phyloP scores from a whole-genome alignment of 2,797 vertebrate species.

The Acanthurus leucopareius region DNA sequence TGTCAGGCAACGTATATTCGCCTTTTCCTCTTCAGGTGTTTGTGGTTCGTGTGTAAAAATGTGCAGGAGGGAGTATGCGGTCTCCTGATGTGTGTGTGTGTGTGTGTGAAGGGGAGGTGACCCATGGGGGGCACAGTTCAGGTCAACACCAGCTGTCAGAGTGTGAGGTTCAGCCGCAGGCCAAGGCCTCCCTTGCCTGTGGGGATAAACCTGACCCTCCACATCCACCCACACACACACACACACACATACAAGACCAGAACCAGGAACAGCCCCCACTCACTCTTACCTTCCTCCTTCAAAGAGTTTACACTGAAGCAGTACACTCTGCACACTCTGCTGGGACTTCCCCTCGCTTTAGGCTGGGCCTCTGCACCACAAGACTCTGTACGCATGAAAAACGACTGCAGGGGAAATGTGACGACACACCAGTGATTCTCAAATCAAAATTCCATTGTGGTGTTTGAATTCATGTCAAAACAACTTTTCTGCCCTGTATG shows the following conservation, averaged over 20 bases:
- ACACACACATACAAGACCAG: constrained; percentile 40
- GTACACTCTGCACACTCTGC: constrained; percentile 48
- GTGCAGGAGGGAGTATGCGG: constrained; percentile 33
- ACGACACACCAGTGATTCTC: not conserved
- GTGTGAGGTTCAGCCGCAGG: constrained; percentile 84
- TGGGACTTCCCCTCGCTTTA: constrained; percentile 64
- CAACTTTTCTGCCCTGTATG: not conserved
- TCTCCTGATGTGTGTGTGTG: constrained; percentile 48
- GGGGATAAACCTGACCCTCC: constrained; percentile 77
- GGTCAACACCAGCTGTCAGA: constrained; percentile 86
- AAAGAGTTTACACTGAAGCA: constrained; percentile 54
- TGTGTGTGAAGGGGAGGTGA: constrained; percentile 47
- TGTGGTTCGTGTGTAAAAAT: constrained; percentile 49
- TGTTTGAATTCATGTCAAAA: constrained; percentile 23
- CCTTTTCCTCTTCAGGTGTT: constrained; percentile 69
- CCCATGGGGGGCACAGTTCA: constrained; percentile 70
- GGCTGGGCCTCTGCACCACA: constrained; percentile 48
- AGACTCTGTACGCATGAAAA: constrained; percentile 31
- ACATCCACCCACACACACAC: constrained; percentile 48
- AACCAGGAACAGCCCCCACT: constrained; percentile 57
- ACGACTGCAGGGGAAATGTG: constrained; percentile 45
- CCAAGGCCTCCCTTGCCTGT: constrained; percentile 78
- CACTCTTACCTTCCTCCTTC: constrained; percentile 63
- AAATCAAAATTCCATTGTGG: too few species aligned
- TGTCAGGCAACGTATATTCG: constrained; percentile 20